These are phyloP conservation scores for Himalopsyche japonica DNA, from an alignment of 2,888 invertebrate genomes.

Conservation along the genomic window DNA sequence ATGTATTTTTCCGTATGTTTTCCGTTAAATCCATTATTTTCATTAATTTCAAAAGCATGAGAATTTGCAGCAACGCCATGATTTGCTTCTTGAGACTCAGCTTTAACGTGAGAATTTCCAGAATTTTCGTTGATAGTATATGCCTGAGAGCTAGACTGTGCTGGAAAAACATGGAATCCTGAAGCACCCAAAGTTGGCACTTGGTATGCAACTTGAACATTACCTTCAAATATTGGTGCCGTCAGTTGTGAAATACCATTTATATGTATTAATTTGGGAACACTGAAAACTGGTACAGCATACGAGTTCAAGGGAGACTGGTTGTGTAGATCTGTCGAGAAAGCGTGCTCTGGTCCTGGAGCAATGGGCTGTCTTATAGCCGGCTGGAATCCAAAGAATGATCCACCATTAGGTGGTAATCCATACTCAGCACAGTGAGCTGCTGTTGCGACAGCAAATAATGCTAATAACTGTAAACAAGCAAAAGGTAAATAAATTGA, in stretches of 20 bases:
- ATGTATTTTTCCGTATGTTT: background rate
- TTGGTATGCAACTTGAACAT: background rate
- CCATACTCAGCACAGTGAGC: slow-evolving; percentile 12
- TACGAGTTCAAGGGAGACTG: background rate
- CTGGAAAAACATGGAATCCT: background rate
- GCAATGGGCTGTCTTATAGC: slow-evolving; percentile 15
- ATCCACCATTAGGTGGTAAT: background rate
- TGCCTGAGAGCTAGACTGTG: background rate
- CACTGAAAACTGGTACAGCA: background rate
- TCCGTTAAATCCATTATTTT: background rate
- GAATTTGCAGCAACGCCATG: background rate
- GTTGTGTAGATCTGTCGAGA: slow-evolving; percentile 2
- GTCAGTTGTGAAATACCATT: background rate
- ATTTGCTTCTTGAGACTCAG: background rate
- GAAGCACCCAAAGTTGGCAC: background rate
- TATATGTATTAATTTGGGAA: background rate
- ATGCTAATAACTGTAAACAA: slow-evolving; percentile 3
- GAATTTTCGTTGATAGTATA: background rate
- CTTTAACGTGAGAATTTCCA: background rate
- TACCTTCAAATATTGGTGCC: background rate
- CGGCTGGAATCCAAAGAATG: background rate
- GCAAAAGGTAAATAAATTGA: background rate
- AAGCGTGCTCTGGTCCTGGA: slow-evolving; percentile 11
- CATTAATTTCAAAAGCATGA: background rate
- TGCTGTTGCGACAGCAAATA: background rate